These are phyloP conservation scores for Acipenser ruthenus DNA, from an alignment of 2,797 vertebrate species.

Conservation along the genomic window DNA sequence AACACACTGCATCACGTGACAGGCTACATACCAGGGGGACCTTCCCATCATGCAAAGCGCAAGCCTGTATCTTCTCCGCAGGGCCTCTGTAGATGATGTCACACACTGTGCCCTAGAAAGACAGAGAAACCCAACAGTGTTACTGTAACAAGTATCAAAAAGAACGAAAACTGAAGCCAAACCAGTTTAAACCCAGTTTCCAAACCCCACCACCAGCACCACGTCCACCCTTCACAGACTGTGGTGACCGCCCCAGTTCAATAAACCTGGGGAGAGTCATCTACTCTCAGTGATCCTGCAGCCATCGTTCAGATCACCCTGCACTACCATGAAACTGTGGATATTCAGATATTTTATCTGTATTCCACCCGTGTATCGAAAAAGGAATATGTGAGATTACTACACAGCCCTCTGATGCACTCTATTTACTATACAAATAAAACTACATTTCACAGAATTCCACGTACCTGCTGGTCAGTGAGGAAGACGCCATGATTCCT, in stretches of 20 bases:
- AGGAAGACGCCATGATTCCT: slow-evolving; percentile 79
- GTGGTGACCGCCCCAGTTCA: too few species aligned
- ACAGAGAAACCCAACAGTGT: neutral
- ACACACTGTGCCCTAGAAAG: slow-evolving; percentile 57
- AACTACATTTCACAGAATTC: neutral
- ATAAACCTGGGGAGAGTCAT: too few species aligned
- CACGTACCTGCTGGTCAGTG: slow-evolving; percentile 58
- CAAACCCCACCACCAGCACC: neutral
- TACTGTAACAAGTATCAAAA: neutral
- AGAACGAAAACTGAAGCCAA: neutral
- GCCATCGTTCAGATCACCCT: too few species aligned
- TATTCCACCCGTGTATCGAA: too few species aligned
- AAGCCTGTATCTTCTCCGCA: slow-evolving; percentile 56
- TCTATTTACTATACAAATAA: neutral
- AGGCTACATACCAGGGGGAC: slow-evolving; percentile 70
- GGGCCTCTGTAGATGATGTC: slow-evolving; percentile 80
- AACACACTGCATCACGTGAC: neutral
- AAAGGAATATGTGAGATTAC: too few species aligned
- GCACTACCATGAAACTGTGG: too few species aligned
- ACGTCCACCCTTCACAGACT: neutral
- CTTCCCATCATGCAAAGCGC: slow-evolving; percentile 59
- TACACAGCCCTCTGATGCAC: neutral
- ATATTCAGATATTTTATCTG: too few species aligned
- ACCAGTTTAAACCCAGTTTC: too few species aligned
- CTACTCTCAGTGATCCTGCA: too few species aligned